Evolutionary conservation across 2,888 invertebrate species (phyloP).

Genomic region (Lacanobia wlatinum): DNA sequence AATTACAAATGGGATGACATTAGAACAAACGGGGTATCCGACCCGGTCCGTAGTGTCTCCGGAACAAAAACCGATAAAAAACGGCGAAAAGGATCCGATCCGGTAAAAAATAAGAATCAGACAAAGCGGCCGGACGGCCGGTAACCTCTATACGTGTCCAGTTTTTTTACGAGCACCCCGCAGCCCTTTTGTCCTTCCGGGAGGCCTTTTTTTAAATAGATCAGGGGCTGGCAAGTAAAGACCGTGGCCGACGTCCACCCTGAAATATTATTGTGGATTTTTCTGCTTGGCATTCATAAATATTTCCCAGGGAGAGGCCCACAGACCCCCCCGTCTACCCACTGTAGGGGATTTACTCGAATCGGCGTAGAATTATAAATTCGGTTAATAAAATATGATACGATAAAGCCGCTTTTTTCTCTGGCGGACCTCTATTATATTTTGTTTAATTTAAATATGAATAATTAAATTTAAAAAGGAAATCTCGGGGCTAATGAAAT

Average conservation of each 20-base stretch:
- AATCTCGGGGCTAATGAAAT: slow-evolving; percentile 90
- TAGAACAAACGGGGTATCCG: slow-evolving; percentile 86
- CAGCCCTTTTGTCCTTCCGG: slow-evolving; percentile 90
- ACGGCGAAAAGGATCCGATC: slow-evolving; percentile 88
- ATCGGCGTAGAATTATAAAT: slow-evolving; percentile 90
- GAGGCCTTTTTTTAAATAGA: slow-evolving; percentile 90
- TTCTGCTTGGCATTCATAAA: slow-evolving; percentile 90
- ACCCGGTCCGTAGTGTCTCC: slow-evolving; percentile 82
- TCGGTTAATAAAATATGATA: slow-evolving; percentile 91
- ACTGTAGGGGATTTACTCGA: slow-evolving; percentile 83
- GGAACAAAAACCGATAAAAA: slow-evolving; percentile 91
- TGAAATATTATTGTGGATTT: slow-evolving; percentile 91
- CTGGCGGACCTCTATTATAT: slow-evolving; percentile 89
- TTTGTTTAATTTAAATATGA: slow-evolving; percentile 91
- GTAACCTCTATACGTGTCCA: slow-evolving; percentile 89
- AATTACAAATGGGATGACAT: slow-evolving; percentile 89
- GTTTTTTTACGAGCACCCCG: slow-evolving; percentile 87
- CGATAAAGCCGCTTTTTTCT: slow-evolving; percentile 88
- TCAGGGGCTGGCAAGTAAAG: slow-evolving; percentile 89
- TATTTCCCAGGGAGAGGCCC: slow-evolving; percentile 82
- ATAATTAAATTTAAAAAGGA: slow-evolving; percentile 91
- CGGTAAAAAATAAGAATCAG: slow-evolving; percentile 91
- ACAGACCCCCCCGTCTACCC: slow-evolving; percentile 61
- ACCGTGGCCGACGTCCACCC: slow-evolving; percentile 86
- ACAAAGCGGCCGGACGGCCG: slow-evolving; percentile 86